A percentile compares a stretch with the other conserved stretches of the same genome.
Evolutionary conservation across 2,888 invertebrate species (phyloP).

Genomic region (Ormyrus rosae): DNA sequence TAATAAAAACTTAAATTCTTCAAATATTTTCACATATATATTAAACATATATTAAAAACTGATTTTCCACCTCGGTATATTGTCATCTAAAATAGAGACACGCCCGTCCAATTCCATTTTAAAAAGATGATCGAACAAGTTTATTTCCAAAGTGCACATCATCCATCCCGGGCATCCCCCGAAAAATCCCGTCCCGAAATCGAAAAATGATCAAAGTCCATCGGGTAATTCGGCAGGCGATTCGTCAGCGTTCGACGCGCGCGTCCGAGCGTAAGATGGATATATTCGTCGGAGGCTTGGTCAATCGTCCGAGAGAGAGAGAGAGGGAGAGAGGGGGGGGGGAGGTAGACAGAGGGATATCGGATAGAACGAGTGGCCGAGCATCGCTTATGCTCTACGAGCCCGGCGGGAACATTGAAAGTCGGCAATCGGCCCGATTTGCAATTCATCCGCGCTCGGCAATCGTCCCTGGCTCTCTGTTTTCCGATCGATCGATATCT

Average conservation of each 20-base stretch:
- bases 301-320: not conserved
- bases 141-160: too few relatives aligned
- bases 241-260: not conserved
- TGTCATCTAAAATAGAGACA: too few relatives aligned
- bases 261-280: not conserved
- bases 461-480: not conserved
- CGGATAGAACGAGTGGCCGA: too few relatives aligned
- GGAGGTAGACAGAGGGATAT: not conserved
- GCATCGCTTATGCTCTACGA: not conserved
- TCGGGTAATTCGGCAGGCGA: slow-evolving; percentile 6
- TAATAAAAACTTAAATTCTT: too few relatives aligned
- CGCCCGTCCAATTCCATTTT: too few relatives aligned
- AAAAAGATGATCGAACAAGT: too few relatives aligned
- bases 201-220: slow-evolving; percentile 13
- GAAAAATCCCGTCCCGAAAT: too few relatives aligned
- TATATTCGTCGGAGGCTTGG: not conserved
- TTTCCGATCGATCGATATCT: slow-evolving; percentile 31
- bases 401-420: slow-evolving; percentile 1
- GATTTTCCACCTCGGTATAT: too few relatives aligned
- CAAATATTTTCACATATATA: too few relatives aligned
- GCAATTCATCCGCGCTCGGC: slow-evolving; percentile 25
- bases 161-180: too few relatives aligned
- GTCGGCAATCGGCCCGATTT: slow-evolving; percentile 33
- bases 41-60: too few relatives aligned
- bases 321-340: not conserved